phyloP scores from a whole-genome alignment of 2,888 invertebrate species.

The Limnephilus rhombicus region DNA sequence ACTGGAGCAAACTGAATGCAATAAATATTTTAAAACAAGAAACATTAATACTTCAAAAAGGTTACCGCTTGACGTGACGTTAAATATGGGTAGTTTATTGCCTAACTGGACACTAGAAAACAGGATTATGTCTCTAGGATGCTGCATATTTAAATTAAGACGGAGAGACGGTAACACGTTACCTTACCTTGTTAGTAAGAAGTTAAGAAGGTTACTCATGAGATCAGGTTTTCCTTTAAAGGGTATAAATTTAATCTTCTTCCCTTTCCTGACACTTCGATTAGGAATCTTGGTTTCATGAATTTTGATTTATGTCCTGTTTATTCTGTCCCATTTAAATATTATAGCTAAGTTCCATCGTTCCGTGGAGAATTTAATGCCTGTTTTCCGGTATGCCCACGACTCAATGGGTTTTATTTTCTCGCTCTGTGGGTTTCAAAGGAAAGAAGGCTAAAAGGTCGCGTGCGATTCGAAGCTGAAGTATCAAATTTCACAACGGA shows the following conservation, averaged over 20 bases:
- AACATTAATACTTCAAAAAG: background rate
- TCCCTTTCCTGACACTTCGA: background rate
- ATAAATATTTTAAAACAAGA: too few relatives aligned
- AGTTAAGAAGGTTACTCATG: background rate
- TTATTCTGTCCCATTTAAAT: background rate
- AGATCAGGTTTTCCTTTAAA: background rate
- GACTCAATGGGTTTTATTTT: background rate
- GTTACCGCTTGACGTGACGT: background rate
- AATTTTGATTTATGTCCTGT: background rate
- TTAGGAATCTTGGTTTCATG: background rate
- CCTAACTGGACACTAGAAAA: background rate
- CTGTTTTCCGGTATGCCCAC: background rate
- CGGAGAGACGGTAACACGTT: background rate
- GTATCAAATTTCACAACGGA: background rate
- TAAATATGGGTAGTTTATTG: background rate
- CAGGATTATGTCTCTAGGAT: background rate
- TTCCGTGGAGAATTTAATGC: background rate
- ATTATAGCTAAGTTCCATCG: background rate
- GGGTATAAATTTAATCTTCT: background rate
- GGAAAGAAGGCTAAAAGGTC: background rate
- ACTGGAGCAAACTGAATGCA: too few relatives aligned
- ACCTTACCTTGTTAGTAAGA: background rate
- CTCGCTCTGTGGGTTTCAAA: background rate
- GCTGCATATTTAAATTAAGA: conserved; percentile 1
- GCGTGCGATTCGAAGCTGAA: background rate